These are phyloP conservation scores for Pagrus major DNA, from an alignment of 2,113 vertebrate genomes.

Conservation along the genomic window DNA sequence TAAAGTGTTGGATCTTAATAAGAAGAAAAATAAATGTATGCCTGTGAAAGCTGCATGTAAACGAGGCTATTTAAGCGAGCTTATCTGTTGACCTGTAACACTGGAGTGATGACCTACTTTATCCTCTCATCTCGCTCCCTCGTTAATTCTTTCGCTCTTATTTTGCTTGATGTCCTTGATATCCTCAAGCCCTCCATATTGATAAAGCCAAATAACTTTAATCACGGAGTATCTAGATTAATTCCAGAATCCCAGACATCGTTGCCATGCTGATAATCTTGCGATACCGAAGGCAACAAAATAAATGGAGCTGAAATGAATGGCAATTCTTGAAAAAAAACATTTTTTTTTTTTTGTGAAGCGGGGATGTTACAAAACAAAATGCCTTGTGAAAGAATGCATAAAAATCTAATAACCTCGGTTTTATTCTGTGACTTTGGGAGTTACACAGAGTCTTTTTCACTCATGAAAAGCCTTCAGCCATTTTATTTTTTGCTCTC, in stretches of 20 bases:
- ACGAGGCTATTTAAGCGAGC: background rate
- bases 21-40: background rate
- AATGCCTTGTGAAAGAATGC: background rate
- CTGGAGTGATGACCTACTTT: conserved; percentile 22
- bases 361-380: background rate
- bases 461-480: background rate
- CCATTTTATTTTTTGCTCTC: background rate
- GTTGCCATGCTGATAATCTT: background rate
- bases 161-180: conserved; percentile 53
- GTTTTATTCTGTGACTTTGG: background rate
- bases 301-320: background rate
- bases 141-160: conserved; percentile 17
- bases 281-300: background rate
- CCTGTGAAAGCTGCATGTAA: background rate
- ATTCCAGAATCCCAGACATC: conserved; percentile 14
- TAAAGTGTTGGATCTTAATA: background rate
- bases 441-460: conserved; percentile 1
- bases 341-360: too few species aligned
- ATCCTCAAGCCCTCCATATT: conserved; percentile 10
- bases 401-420: background rate
- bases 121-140: conserved; percentile 34
- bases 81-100: conserved; percentile 29
- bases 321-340: too few species aligned
- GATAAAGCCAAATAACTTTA: conserved; percentile 22
- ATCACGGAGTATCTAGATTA: conserved; percentile 26